Base-by-base conservation (phyloP, 2,797 vertebrate species). In the Coracias cyanogaster region DNA sequence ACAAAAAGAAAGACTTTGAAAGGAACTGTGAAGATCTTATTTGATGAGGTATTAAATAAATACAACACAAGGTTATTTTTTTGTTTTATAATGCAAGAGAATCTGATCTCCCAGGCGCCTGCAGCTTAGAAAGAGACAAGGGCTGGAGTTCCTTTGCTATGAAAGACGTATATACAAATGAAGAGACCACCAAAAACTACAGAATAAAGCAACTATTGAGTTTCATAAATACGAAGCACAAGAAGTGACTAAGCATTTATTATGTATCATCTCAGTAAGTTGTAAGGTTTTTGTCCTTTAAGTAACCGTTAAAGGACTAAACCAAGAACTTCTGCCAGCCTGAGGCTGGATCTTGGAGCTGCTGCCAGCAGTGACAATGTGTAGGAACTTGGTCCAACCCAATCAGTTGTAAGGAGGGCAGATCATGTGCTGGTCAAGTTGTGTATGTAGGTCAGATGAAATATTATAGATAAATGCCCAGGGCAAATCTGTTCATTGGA, bases 371-470 rank as follows among this genome's bases (percentile, higher is more conserved):
- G 25, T 31, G 57, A 41, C 29, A 25, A 12, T 3, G 26, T 25
- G 28, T 5, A 33, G 51, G 72, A 80, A 6, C 24, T 58, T 1
- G 0, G 33, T 61, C 74, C 52, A 84, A 52, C 10, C 20, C 60
- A 15, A 18, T 7, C 35, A n/a, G 12, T 41, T 82, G n/a, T 35
- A 29, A 82, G 52, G 72, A 85, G 66, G 35, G 21, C 76, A 86
- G 76, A 52, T 26, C 0, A 0, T 6, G 6, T 12, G 26, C 52
- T 60, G 64, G 21, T 35, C 0, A 1, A 80, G 33, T 20, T 74
- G n/a, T 33, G 25, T 22, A 54, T 76, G 61, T 90, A 54, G 65
- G 89, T 92, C 94, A 94, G 64, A 87, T 22, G 15, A 94, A 91
- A 86, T 72, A 76, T 55, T 70, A 51, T 65, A 78, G 46, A 90